Conservation (phyloP, 2,888 invertebrate species). For the Yponomeuta plumbellus region DNA sequence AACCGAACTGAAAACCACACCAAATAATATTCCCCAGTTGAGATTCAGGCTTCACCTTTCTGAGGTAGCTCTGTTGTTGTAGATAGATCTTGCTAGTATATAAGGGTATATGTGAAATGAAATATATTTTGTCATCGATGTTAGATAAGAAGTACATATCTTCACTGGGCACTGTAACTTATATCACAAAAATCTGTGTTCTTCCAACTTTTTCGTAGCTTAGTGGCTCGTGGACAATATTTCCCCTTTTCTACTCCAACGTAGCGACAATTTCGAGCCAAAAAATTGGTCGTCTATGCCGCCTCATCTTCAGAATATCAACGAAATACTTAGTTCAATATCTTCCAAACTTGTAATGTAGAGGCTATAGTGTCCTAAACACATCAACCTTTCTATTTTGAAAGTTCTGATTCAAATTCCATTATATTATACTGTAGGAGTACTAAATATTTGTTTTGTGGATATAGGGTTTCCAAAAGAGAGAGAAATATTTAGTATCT, state of each 20-base stretch:
- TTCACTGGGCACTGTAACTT: constrained; percentile 45
- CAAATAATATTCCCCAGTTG: too few relatives aligned
- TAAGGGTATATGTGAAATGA: constrained; percentile 18
- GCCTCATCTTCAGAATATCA: background rate
- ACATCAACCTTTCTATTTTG: too few relatives aligned
- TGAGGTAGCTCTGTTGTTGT: constrained; percentile 12
- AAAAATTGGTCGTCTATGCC: background rate
- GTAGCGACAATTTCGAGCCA: background rate
- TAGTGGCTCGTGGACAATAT: constrained; percentile 60
- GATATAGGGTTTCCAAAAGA: constrained; percentile 60
- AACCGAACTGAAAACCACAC: too few relatives aligned
- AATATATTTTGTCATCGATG: constrained; percentile 49
- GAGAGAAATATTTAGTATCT: constrained; percentile 50
- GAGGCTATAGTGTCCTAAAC: too few relatives aligned
- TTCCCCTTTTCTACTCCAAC: constrained; percentile 16
- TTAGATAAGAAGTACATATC: constrained; percentile 61
- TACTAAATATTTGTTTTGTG: constrained; percentile 25
- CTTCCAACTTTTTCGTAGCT: constrained; percentile 62
- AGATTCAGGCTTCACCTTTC: background rate
- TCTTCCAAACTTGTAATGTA: too few relatives aligned
- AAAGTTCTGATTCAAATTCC: background rate
- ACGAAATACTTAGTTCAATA: background rate
- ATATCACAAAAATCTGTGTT: constrained; percentile 59
- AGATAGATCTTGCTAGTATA: background rate
- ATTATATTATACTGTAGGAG: background rate